Evolutionary conservation across 1,140 invertebrate species (phyloP), one percentile per base, ranked within the genome.

Genomic region (Atta colombica): DNA sequence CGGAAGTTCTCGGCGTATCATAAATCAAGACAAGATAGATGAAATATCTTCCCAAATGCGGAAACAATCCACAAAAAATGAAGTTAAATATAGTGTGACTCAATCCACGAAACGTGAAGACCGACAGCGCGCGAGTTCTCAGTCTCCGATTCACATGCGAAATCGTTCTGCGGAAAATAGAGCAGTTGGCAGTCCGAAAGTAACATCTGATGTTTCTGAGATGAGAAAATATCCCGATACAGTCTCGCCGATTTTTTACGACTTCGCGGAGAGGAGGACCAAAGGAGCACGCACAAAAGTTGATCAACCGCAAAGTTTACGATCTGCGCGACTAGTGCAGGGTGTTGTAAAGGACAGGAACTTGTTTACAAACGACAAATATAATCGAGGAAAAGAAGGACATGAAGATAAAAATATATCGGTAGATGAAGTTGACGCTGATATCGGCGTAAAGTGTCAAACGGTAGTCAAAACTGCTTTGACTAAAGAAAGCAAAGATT

Each of bases 381-480:
- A 21, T 16, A 28, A 21, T 78, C 61, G 12, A 31, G 28, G 18
- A 35, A 21, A 16, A 28, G 21, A 0, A 39, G 8, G 16, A 53
- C 7, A 53, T 3, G 14, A 51, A 1, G 14, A 6, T 35, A 31
- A 80, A 80, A 53, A 53, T 25, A 14, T 21, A 18, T 45, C 18
- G 18, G 12, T 28, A 16, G 28, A 80, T 69, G 61, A 53, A 39
- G 18, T 78, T 18, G 45, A 78, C 3, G 60, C 39, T 21, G 7
- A 10, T 31, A 69, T 39, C 14, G 49, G 35, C 12, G 49, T 25
- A 6, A 81, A 58, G 10, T 45, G 39, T 71, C 77, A 58, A 55
- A 71, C 65, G 21, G 35, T 69, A 81, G 65, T 28, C 49, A 45
- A 45, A 55, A 55, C 8, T 10, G 65, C 65, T 55, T 35, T 28